A percentile compares a stretch with the other conserved stretches of the same genome.
These are phyloP conservation scores for Azemiops feae DNA, from an alignment of 2,113 vertebrate genomes.

Conservation along the genomic window DNA sequence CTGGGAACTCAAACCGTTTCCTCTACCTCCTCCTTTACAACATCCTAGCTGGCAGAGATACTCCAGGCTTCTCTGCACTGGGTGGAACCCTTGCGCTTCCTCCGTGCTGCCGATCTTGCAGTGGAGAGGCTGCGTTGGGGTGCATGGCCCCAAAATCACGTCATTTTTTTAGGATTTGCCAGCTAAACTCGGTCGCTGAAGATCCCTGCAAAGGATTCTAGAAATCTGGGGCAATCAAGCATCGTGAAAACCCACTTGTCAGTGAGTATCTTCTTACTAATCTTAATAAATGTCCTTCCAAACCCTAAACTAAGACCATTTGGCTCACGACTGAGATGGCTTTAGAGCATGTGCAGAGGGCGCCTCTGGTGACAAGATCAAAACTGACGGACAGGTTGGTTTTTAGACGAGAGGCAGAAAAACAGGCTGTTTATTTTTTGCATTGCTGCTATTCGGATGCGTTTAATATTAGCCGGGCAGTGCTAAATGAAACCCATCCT, in stretches of 20 bases:
- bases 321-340: not conserved
- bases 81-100: not conserved
- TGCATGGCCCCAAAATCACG: not conserved
- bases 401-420: not conserved
- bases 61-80: not conserved
- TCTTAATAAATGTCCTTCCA: not conserved
- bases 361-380: not conserved
- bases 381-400: accelerated
- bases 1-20: constrained; percentile 54
- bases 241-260: not conserved
- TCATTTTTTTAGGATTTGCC: not conserved
- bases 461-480: not conserved
- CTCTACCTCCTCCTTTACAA: constrained; percentile 30
- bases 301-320: too few relatives aligned
- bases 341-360: not conserved
- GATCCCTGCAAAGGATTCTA: not conserved
- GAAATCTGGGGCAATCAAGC: not conserved
- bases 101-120: not conserved
- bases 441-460: not conserved
- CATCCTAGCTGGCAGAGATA: not conserved
- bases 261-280: not conserved
- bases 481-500: not conserved
- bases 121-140: not conserved
- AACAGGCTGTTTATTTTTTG: not conserved
- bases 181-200: not conserved